These are phyloP conservation scores for Leucophenga maculata DNA, from an alignment of 2,888 invertebrate genomes.

Conservation along the genomic window DNA sequence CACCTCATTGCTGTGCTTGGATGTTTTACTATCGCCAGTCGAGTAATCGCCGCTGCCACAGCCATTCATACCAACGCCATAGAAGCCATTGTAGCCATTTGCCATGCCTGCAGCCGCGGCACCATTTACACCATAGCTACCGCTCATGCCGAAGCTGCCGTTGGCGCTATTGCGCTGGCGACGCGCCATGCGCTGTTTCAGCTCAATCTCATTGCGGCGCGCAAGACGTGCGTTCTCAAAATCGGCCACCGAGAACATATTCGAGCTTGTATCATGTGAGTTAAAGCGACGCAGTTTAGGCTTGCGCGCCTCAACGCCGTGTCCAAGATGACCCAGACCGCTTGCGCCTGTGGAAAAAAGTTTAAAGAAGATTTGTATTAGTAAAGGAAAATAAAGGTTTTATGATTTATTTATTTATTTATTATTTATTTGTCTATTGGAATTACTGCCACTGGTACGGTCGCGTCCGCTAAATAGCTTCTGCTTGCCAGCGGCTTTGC, in stretches of 20 bases:
- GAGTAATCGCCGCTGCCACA: constrained; percentile 67
- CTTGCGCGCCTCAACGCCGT: constrained; percentile 67
- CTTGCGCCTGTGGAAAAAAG: constrained; percentile 43
- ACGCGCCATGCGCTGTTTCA: constrained; percentile 69
- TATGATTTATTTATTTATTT: not conserved
- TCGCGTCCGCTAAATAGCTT: constrained; percentile 12
- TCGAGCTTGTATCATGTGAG: constrained; percentile 72
- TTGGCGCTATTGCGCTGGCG: constrained; percentile 69
- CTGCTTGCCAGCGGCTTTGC: constrained; percentile 13
- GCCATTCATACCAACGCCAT: constrained; percentile 21
- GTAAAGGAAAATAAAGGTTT: not conserved
- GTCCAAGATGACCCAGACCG: constrained; percentile 50
- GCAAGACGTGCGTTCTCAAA: constrained; percentile 72
- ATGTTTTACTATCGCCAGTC: constrained; percentile 72
- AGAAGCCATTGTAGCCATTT: constrained; percentile 51
- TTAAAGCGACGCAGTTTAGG: constrained; percentile 71
- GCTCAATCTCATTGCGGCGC: constrained; percentile 71
- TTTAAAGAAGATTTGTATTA: not conserved
- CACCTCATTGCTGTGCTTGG: constrained; percentile 71
- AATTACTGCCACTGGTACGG: constrained; percentile 47
- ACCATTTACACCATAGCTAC: constrained; percentile 36
- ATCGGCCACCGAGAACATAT: constrained; percentile 73
- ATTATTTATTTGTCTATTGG: constrained; percentile 32
- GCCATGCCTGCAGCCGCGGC: constrained; percentile 53
- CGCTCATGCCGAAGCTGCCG: constrained; percentile 59